Conservation (phyloP, 2,113 vertebrate species). For the Picathartes gymnocephalus region DNA sequence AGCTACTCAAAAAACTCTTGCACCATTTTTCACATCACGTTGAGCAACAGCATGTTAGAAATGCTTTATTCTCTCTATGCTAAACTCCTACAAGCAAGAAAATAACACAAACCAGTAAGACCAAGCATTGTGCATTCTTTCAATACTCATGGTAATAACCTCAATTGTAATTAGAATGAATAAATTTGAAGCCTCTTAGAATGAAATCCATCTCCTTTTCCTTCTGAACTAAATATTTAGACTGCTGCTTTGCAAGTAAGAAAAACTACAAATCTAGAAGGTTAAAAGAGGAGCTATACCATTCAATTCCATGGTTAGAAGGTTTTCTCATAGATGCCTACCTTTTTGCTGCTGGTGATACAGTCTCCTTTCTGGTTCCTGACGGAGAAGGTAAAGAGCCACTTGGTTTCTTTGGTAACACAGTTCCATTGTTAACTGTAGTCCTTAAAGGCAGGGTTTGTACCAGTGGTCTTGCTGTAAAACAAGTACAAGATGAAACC, state of each 20-base stretch:
- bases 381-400: constrained; percentile 89
- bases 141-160: background rate
- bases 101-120: background rate
- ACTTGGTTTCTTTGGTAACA: constrained; percentile 92
- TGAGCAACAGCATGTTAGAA: background rate
- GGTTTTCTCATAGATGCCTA: constrained; percentile 33
- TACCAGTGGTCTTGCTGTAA: constrained; percentile 89
- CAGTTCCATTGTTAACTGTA: constrained; percentile 90
- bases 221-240: background rate
- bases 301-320: background rate
- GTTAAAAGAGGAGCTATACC: background rate
- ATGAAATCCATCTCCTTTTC: background rate
- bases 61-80: background rate
- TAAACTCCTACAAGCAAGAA: background rate
- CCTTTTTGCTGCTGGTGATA: constrained; percentile 82
- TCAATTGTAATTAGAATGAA: background rate
- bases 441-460: constrained; percentile 88
- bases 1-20: background rate
- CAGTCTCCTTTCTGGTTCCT: constrained; percentile 84
- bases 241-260: background rate
- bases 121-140: background rate
- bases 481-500: constrained; percentile 2
- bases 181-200: background rate
- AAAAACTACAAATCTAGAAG: background rate
- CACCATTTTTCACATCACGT: background rate